These are phyloP conservation scores for Plusia festucae DNA, from an alignment of 2,888 invertebrate genomes.

Conservation along the genomic window DNA sequence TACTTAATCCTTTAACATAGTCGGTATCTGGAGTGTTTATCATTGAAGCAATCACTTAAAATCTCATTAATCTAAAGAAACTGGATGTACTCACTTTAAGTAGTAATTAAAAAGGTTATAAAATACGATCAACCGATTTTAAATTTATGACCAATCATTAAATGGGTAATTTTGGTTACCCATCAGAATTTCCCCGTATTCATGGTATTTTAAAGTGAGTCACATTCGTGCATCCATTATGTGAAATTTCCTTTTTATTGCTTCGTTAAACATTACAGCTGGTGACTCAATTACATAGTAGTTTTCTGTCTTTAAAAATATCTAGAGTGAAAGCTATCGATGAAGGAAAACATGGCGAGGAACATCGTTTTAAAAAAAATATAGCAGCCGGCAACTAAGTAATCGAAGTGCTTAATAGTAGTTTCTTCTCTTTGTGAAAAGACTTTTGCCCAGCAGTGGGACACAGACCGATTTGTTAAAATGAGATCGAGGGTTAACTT, in stretches of 20 bases:
- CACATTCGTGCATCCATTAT: slow-evolving; percentile 59
- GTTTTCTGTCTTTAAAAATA: background rate
- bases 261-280: slow-evolving; percentile 38
- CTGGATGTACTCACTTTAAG: slow-evolving; percentile 6
- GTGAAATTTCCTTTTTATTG: slow-evolving; percentile 54
- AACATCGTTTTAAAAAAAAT: too few relatives aligned
- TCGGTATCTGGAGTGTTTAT: background rate
- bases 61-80: slow-evolving; percentile 3
- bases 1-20: too few relatives aligned
- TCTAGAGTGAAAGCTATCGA: too few relatives aligned
- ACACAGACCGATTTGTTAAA: too few relatives aligned
- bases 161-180: slow-evolving; percentile 35
- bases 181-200: slow-evolving; percentile 61
- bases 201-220: slow-evolving; percentile 59
- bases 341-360: too few relatives aligned
- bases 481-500: too few relatives aligned
- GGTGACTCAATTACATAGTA: slow-evolving; percentile 20
- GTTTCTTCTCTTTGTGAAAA: too few relatives aligned
- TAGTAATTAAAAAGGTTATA: slow-evolving; percentile 20
- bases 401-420: too few relatives aligned
- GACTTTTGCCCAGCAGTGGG: too few relatives aligned
- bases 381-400: too few relatives aligned
- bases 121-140: slow-evolving; percentile 19
- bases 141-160: slow-evolving; percentile 42
- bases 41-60: background rate